phyloP scores from a whole-genome alignment of 2,888 invertebrate genomes.

The Candidula unifasciata region DNA sequence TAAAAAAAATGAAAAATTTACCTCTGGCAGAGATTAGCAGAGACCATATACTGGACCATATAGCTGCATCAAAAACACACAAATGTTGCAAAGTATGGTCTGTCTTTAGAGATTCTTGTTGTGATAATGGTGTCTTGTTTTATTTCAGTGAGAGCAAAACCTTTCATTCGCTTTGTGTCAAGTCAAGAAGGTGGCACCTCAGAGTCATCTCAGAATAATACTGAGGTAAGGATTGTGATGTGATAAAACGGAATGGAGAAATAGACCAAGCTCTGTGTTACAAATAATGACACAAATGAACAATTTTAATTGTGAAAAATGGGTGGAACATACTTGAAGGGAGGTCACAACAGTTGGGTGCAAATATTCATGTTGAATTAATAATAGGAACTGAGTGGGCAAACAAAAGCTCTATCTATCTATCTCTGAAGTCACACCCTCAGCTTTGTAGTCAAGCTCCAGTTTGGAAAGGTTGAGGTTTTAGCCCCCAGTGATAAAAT shows the following conservation, averaged over 20 bases:
- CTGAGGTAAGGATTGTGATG: background rate
- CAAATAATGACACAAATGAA: no score
- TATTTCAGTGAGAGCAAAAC: slow-evolving; percentile 22
- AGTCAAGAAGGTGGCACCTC: background rate
- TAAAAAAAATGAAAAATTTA: background rate
- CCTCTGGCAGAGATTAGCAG: background rate
- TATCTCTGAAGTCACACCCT: no score
- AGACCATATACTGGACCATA: background rate
- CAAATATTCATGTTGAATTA: no score
- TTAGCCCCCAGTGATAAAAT: no score
- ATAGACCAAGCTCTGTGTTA: no score
- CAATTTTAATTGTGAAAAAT: no score
- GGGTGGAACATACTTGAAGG: no score
- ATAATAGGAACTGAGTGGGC: background rate
- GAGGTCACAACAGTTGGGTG: no score
- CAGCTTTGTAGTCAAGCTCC: no score
- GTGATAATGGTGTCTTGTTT: background rate
- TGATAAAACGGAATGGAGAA: no score
- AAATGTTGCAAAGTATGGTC: background rate
- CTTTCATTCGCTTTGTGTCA: slow-evolving; percentile 18
- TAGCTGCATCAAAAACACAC: background rate
- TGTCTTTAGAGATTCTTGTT: background rate
- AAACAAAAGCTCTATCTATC: no score
- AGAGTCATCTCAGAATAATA: background rate
- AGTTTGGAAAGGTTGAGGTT: no score